Conservation (phyloP, 2,888 invertebrate species). For the Junonia oenone region DNA sequence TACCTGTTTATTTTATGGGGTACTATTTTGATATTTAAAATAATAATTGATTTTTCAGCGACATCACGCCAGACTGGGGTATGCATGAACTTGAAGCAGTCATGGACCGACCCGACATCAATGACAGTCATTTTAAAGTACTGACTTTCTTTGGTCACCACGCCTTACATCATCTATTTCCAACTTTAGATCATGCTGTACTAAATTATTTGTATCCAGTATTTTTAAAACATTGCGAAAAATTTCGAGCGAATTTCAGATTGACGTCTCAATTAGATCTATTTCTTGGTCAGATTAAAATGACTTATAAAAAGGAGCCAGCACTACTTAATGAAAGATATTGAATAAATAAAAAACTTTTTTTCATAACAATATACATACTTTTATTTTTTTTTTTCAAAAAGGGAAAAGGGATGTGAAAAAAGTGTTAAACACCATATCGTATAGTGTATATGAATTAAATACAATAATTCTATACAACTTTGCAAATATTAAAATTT, state of each 20-base stretch:
- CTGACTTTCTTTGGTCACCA: conserved; percentile 89
- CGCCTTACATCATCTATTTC: conserved; percentile 88
- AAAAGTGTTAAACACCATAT: too few relatives aligned
- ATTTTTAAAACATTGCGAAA: conserved; percentile 79
- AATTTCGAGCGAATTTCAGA: conserved; percentile 79
- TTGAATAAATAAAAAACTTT: too few relatives aligned
- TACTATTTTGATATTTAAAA: too few relatives aligned
- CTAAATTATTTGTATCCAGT: conserved; percentile 82
- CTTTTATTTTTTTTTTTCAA: too few relatives aligned
- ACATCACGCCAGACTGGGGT: conserved; percentile 84
- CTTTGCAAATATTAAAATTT: too few relatives aligned
- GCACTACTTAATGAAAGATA: too few relatives aligned
- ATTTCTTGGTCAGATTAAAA: conserved; percentile 56
- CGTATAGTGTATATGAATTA: too few relatives aligned
- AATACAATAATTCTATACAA: too few relatives aligned
- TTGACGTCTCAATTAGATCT: conserved; percentile 52
- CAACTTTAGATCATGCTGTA: conserved; percentile 87
- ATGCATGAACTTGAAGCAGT: conserved; percentile 87
- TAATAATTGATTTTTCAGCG: conserved; percentile 66
- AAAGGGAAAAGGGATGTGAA: too few relatives aligned
- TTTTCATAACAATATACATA: too few relatives aligned
- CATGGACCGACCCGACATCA: conserved; percentile 84
- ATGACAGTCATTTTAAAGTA: too few relatives aligned
- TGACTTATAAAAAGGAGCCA: conserved; percentile 48
- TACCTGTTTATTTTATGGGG: too few relatives aligned